Base-by-base conservation (phyloP, 2,797 vertebrate species). In the Danio albolineatus region DNA sequence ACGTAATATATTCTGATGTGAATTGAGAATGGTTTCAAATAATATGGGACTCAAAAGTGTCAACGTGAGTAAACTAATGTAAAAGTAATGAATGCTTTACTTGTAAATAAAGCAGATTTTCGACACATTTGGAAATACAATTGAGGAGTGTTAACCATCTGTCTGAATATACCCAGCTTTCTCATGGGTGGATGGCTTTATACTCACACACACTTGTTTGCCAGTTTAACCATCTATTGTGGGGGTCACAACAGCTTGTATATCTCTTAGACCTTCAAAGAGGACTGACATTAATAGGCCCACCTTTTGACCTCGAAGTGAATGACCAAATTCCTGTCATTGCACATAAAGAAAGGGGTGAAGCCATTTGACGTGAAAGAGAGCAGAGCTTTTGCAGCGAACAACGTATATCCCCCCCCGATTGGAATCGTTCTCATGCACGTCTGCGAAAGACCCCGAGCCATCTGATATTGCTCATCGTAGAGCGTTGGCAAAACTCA, bases 231-330 rank as follows among this genome's bases (percentile, higher is more conserved):
- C 84, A 86, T 87, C 82, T 82, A 89, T 83, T 87, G 80, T 70
- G 77, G 85, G 77, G 88, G 85, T 87, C 89, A 89, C 88, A 89
- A 87, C 89, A 88, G 78, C 89, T 70, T 91, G 88, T 92, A 93
- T 88, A 92, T 93, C 92, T 92, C 91, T 94, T 90, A 90, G 78
- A 78, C 73, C 90, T 91, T 94, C 89, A 94, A 93, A 93, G 88
- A 54, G 66, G 19, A 39, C 5, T 84, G 88, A 87, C 90, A 85
- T 83, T 92, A 92, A 91, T 86, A 87, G 88, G 61, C 10, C 72
- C 44, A 70, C 85, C 90, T 88, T 92, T 90, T 93, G 83, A 92
- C 93, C 93, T 73, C 83, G n/a, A 86, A 87, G 88, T 87, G 81
- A 91, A 90, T 89, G 84, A 90, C 71, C 79, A 83, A 81, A 93